phyloP scores from a whole-genome alignment of 2,888 invertebrate genomes.

The Euclidia mi region DNA sequence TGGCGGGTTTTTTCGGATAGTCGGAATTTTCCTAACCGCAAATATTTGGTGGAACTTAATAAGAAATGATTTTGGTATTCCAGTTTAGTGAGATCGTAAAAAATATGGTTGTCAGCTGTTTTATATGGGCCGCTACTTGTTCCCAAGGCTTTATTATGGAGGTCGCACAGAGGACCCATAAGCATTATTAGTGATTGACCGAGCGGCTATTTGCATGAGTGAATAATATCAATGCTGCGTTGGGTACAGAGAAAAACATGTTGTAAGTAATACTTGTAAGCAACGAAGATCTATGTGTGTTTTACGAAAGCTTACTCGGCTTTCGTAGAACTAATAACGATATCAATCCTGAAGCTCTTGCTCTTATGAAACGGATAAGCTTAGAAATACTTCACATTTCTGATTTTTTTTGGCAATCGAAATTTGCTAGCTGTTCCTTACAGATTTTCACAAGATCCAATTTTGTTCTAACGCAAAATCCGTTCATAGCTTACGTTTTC shows the following conservation, averaged over 20 bases:
- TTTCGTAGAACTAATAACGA: neutral
- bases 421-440: too few relatives aligned
- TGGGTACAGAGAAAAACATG: neutral
- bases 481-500: too few relatives aligned
- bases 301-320: too few relatives aligned
- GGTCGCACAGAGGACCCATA: neutral
- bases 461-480: too few relatives aligned
- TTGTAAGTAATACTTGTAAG: neutral
- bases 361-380: too few relatives aligned
- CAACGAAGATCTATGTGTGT: neutral
- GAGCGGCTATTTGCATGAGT: conserved; percentile 3
- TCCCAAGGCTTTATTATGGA: conserved; percentile 3
- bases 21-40: conserved; percentile 24
- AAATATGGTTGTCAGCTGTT: conserved; percentile 13
- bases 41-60: conserved; percentile 28
- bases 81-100: conserved; percentile 14
- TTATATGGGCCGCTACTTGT: conserved; percentile 4
- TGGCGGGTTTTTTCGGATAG: conserved; percentile 25
- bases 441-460: too few relatives aligned
- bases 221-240: neutral
- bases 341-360: too few relatives aligned
- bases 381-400: too few relatives aligned
- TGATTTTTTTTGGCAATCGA: too few relatives aligned
- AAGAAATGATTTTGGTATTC: conserved; percentile 24
- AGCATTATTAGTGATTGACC: conserved; percentile 2